phyloP scores from a whole-genome alignment of 2,113 vertebrate species.

The Passer montanus region DNA sequence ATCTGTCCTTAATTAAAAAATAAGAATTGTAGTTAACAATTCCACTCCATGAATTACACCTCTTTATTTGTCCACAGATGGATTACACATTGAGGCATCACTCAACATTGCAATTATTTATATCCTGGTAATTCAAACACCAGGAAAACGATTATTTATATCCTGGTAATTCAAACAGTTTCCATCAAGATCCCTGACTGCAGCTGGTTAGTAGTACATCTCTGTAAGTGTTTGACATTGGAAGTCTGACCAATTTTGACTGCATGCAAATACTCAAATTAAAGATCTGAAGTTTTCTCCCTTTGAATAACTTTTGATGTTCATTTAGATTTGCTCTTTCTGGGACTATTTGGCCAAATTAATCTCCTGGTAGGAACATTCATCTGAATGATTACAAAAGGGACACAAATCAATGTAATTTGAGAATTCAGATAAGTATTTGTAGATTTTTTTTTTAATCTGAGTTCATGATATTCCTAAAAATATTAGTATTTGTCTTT shows the following conservation, averaged over 20 bases:
- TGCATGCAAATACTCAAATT: background rate
- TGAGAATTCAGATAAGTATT: background rate
- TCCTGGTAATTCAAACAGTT: background rate
- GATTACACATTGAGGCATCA: background rate
- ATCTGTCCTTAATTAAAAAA: background rate
- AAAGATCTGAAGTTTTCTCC: background rate
- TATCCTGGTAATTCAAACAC: background rate
- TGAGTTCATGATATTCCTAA: background rate
- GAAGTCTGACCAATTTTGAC: slow-evolving; percentile 46
- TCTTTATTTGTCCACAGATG: background rate
- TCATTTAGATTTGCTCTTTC: background rate
- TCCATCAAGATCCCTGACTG: background rate
- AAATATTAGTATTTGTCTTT: background rate
- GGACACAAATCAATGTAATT: background rate
- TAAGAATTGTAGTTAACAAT: background rate
- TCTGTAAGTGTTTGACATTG: background rate
- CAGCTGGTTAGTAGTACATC: background rate
- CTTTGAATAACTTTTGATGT: background rate
- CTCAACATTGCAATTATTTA: background rate
- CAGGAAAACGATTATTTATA: background rate
- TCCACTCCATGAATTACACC: background rate
- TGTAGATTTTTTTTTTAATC: background rate
- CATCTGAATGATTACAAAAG: background rate
- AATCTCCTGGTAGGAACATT: background rate
- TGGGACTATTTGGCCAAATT: background rate